Evolutionary conservation across 2,797 vertebrate genomes (phyloP), one percentile per base, ranked within the genome.

Genomic region (Calcarius lapponicus): DNA sequence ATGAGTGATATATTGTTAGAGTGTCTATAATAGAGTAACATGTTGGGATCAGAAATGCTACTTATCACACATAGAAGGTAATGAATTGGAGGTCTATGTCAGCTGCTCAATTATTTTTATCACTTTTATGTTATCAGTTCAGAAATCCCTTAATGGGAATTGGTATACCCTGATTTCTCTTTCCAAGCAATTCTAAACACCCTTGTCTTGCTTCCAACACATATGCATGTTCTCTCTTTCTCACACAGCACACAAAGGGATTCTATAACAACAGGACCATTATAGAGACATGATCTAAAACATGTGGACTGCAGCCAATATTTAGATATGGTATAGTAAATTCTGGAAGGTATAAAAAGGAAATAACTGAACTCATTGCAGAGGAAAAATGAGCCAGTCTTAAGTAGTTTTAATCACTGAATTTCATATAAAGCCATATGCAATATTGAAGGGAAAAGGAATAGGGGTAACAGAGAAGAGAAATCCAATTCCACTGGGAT

Each of bases 221-320:
- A 95, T 89, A 95, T 61, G 92, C 86, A 80, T 81, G 80, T 76
- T 96, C 76, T 95, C 91, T 86, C 58, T 85, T 88, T 95, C 93
- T 79, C 96, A 40, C 93, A 83, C 82, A 91, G n/a, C 90, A 91
- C 90, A 94, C 82, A 95, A 81, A 97, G 83, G 83, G 80, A 95
- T 95, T 96, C 91, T 95, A 0, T 93, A 96, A 97, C 96, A 97
- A 95, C 94, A 94, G 86, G 75, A 95, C 96, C 88, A 95, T 96
- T 97, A 97, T 96, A 94, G 75, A 95, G 92, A 95, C n/a, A 94
- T 95, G 93, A 97, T 97, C 96, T 96, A 97, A 97, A 97, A 95
- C 96, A 96, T 90, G 92, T 96, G 96, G 96, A 97, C 91, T 91
- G 94, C 93, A 96, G 96, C 96, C 96, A 97, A 73, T 93, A 95